Percentiles rank a stretch among this genome's conserved stretches.
Evolutionary conservation across 2,888 invertebrate genomes (phyloP).

Genomic region (Troilus luridus): DNA sequence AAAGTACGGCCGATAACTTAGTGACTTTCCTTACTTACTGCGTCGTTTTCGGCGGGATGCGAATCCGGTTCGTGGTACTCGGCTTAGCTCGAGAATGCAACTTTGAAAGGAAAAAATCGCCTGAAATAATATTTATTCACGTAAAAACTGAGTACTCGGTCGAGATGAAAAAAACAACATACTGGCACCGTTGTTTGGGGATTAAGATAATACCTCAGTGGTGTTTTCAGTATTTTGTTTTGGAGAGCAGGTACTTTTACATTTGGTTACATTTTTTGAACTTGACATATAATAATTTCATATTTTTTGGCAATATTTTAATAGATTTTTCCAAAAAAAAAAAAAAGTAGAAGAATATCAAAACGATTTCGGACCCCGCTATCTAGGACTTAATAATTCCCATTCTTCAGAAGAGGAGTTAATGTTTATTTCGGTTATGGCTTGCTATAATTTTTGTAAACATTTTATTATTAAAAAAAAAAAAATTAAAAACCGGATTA

Average conservation of each 20-base stretch:
- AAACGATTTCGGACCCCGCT: too few relatives aligned
- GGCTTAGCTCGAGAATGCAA: background rate
- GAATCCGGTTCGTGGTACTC: background rate
- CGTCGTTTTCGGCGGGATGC: background rate
- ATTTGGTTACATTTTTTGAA: too few relatives aligned
- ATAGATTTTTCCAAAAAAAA: too few relatives aligned
- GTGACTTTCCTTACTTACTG: slow-evolving; percentile 1
- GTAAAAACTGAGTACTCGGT: background rate
- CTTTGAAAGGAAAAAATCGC: background rate
- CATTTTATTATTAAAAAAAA: too few relatives aligned
- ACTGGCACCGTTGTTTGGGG: background rate
- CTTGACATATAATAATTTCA: too few relatives aligned
- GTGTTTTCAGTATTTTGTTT: background rate
- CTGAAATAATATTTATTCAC: background rate
- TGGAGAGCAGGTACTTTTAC: background rate
- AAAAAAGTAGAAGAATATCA: too few relatives aligned
- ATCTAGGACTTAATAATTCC: too few relatives aligned
- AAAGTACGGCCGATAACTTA: background rate
- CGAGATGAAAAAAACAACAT: background rate
- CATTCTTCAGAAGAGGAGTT: too few relatives aligned
- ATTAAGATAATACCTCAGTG: background rate
- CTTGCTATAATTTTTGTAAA: too few relatives aligned
- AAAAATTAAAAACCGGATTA: too few relatives aligned
- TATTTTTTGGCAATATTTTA: too few relatives aligned
- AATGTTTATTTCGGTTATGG: too few relatives aligned